A percentile compares a stretch with the other conserved stretches of the same genome.
Conservation (phyloP, 2,797 vertebrate species). For the Takifugu ocellatus region DNA sequence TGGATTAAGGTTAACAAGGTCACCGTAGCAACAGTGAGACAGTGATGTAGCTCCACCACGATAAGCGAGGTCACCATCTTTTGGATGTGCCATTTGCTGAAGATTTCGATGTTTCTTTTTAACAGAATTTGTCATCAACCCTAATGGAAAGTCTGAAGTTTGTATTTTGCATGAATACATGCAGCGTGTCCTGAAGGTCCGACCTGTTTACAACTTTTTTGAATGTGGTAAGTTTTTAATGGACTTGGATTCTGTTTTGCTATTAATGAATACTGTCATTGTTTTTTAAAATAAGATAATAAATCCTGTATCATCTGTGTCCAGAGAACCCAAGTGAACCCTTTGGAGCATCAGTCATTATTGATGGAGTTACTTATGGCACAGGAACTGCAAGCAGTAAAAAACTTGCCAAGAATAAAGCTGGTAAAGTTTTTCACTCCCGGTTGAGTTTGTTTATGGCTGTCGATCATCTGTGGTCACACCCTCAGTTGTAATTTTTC, state of each 20-base stretch:
- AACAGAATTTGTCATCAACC: conserved; percentile 98
- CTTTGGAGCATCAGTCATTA: conserved; percentile 98
- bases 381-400: conserved; percentile 99
- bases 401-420: conserved; percentile 99
- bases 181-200: conserved; percentile 98
- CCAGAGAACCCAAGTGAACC: conserved; percentile 99
- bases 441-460: background rate
- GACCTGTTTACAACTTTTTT: conserved; percentile 99
- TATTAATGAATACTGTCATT: too few relatives aligned
- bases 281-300: background rate
- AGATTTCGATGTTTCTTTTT: conserved; percentile 20
- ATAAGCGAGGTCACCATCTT: background rate
- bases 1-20: background rate
- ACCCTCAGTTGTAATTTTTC: background rate
- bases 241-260: background rate
- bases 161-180: conserved; percentile 99
- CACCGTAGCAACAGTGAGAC: too few relatives aligned
- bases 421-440: conserved; percentile 79
- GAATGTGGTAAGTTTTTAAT: conserved; percentile 93
- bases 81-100: conserved; percentile 1
- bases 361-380: conserved; percentile 98
- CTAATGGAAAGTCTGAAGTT: conserved; percentile 98
- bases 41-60: too few relatives aligned
- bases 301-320: conserved; percentile 21
- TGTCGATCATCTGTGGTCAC: background rate